Base-by-base conservation (phyloP, 2,888 invertebrate species). In the Scaptomyza parva region DNA sequence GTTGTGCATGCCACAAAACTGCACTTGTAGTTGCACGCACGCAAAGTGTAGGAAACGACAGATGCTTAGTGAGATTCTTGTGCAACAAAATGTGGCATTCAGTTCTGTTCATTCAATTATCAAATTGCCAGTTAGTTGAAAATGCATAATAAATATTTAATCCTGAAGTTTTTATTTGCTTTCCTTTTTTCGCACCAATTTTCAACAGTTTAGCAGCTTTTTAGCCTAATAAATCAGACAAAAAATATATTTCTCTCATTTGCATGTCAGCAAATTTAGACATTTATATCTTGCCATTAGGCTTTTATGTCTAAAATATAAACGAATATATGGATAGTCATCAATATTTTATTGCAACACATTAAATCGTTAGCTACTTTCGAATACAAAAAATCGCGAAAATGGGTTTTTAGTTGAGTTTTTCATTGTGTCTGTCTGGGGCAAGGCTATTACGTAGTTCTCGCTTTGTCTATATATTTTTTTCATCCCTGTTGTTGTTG, bases 101-200 rank as follows among this genome's bases (percentile, higher is more conserved):
- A 39, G 8, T 5, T 37, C 55, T 51, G 45, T 68, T 61, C 35
- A 68, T 62, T 67, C 74, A 70, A 74, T 74, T 74, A 62, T 54
- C 60, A 65, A 60, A 58, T 37, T 39, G 59, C 50, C 33, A 30
- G 0, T 30, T 11, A 12, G 12, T 12, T 30, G 30, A 11, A 30
- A 30, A 30, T 12, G 33, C 33, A n/a, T 33, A 6, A 35, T 14
- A 35, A 35, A 35, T 17, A 37, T 37, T 37, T 17, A 9, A 14
- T 14, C 35, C 8, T 2, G 1, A 1, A 37, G 17, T 14, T 33
- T 33, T 6, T 6, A 28, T 28, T 8, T 28, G 9, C 9, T 28
- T 9, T 22, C 5, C 5, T 22, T 22, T 22, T 22, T 22, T 28
- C 28, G 28, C 28, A 28, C 28, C 9, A 28, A n/a, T 33, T 33